Conservation (phyloP, 1,140 invertebrate species). For the Drosophila tani region DNA sequence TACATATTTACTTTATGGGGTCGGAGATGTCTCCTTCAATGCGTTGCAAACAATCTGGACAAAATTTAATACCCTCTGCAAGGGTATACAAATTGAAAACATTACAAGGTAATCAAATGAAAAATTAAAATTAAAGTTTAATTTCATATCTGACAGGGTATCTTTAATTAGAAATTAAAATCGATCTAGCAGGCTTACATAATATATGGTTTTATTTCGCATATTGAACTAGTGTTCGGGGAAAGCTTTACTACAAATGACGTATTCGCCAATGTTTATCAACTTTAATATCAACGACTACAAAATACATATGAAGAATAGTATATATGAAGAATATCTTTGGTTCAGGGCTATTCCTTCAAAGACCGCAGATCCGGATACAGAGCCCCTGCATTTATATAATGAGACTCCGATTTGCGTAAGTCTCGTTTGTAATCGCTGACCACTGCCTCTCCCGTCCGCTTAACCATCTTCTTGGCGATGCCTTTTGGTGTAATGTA, state of each 20-base stretch:
- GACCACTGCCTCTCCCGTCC: conserved; percentile 88
- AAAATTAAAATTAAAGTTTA: too few species aligned
- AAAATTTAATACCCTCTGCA: too few species aligned
- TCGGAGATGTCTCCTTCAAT: too few species aligned
- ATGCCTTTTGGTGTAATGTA: conserved; percentile 88
- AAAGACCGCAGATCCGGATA: conserved; percentile 77
- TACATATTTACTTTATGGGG: too few species aligned
- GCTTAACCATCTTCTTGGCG: conserved; percentile 88
- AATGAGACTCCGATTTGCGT: conserved; percentile 71
- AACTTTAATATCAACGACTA: conserved; percentile 36
- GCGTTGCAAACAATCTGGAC: too few species aligned
- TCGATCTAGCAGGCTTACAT: neutral
- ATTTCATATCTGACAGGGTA: too few species aligned
- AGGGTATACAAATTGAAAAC: too few species aligned
- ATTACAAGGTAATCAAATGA: too few species aligned
- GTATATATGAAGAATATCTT: conserved; percentile 17
- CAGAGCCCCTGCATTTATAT: conserved; percentile 72
- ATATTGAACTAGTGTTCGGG: conserved; percentile 17
- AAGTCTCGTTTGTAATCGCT: conserved; percentile 80
- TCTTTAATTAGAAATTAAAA: too few species aligned
- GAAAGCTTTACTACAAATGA: conserved; percentile 2
- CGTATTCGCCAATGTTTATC: conserved; percentile 10
- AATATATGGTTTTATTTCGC: conserved; percentile 4
- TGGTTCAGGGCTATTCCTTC: conserved; percentile 44
- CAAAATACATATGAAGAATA: neutral